Base-by-base conservation (phyloP, 2,888 invertebrate species). In the Tenthredo amoena region DNA sequence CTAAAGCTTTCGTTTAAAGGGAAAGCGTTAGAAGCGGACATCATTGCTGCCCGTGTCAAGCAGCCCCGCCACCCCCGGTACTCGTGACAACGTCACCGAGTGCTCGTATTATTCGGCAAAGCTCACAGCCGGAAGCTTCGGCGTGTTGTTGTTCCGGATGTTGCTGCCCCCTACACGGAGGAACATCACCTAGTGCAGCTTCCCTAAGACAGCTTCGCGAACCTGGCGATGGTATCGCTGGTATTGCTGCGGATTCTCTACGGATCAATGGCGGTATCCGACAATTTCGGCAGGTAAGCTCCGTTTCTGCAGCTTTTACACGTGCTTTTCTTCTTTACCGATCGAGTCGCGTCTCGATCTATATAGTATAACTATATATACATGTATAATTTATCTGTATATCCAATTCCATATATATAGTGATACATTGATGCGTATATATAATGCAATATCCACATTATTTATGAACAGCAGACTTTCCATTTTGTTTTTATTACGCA, bases 221-320 rank as follows among this genome's bases (percentile, higher is more conserved):
- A 94, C 96, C 96, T 74, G 96, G 96, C 87, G 98, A 98, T 92
- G 97, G 98, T 88, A 97, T 99, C 88, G 98, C 98, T 77, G 98
- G 98, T 92, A 99, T 99, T 91, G 99, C 99, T 34, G 98, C 98
- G 82, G 99, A 99, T 94, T 98, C 98, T 86, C 96, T 99, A 90
- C 96, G 99, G 91, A 98, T 99, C 94, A 99, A 99, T 94, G 99
- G 99, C 88, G 99, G 98, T 91, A 98, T 99, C 96, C 96, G 98
- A 90, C 98, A 98, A 93, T 99, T 99, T 94, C 98, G 98, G 94
- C 98, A 99, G 97, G 98, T 98, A 96, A 93, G 81, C 81, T 81
- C 7, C 62, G 21, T 58, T 21, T 81, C 81, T 62, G 81, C 40
- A 81, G 40, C 62, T 81, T 62, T 71, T 31, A 83, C 18, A 26